Conservation (phyloP, 2,797 vertebrate species). For the Sebastes vulpes region DNA sequence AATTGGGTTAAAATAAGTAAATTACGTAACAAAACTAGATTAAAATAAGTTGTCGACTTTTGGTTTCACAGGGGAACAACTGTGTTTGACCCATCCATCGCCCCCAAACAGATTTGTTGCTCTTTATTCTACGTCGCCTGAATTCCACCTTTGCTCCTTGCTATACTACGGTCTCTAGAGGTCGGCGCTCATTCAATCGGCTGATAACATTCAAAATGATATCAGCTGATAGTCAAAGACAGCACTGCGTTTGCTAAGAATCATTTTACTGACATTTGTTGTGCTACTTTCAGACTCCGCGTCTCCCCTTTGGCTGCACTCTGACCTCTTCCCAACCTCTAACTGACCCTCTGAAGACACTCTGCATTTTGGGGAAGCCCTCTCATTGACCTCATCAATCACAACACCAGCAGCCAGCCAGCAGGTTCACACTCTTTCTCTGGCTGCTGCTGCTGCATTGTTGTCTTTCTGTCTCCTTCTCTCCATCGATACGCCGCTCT, state of each 20-base stretch:
- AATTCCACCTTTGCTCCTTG: background rate
- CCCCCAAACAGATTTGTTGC: background rate
- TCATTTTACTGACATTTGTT: background rate
- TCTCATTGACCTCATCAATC: constrained; percentile 86
- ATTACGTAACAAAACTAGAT: background rate
- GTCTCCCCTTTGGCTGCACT: constrained; percentile 73
- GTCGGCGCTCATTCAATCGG: background rate
- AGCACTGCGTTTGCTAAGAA: background rate
- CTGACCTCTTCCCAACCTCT: constrained; percentile 81
- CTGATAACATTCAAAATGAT: background rate
- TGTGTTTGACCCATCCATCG: too few species aligned
- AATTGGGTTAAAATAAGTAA: background rate
- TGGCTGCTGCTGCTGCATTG: constrained; percentile 47
- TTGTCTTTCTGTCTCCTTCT: constrained; percentile 37
- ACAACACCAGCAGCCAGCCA: constrained; percentile 72
- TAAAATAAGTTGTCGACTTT: background rate
- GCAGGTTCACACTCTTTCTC: constrained; percentile 70
- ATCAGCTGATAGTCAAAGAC: background rate
- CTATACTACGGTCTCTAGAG: background rate
- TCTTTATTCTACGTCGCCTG: background rate
- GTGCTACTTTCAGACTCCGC: constrained; percentile 16
- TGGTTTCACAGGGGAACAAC: too few species aligned
- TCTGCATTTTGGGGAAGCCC: constrained; percentile 73
- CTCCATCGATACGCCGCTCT: constrained; percentile 28
- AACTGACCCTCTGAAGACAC: constrained; percentile 76